Evolutionary conservation across 2,888 invertebrate genomes (phyloP), one percentile per base, ranked within the genome.

Genomic region (Nyleta sp.): DNA sequence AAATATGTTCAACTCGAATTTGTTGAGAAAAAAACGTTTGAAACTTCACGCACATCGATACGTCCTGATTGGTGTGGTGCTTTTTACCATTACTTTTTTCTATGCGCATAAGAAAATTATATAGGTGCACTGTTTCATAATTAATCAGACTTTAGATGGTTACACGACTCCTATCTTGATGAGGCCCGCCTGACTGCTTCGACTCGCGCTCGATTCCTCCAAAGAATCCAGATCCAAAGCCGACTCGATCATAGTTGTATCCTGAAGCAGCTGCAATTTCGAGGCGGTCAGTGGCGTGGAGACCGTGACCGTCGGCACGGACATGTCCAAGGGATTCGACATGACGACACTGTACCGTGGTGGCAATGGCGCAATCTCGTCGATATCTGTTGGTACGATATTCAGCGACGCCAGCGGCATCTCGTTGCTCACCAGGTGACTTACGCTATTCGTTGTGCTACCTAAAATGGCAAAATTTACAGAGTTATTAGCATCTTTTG

Each of bases 181-280:
- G 64, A 95, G 91, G 81, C 94, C 94, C 20, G 93, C 93, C 86
- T 94, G 94, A 85, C 94, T 94, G 83, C 93, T 94, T 80, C 94
- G 93, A 76, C 94, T 94, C 82, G 94, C 92, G 86, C 94, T 94
- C 33, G 94, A 93, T 81, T 95, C 95, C 87, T 96, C 96, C 83
- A 96, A 92, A 84, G 96, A 96, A 91, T 97, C 97, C 87, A 97
- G 93, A 92, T 97, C 97, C 82, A 97, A 92, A 70, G 96, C 96
- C 68, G 96, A 96, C 91, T 96, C 96, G 87, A 97, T 96, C 96
- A 96, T 96, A 59, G 96, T 96, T 72, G 96, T 96, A 92, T 96
- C 96, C 89, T 96, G 96, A 86, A 96, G 92, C 85, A 96, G 92
- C 84, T 95, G 93, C 89, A 96, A 92, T 80, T 95, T 93, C 90